Conservation (phyloP, 2,797 vertebrate species). For the Gephyroberyx darwinii region DNA sequence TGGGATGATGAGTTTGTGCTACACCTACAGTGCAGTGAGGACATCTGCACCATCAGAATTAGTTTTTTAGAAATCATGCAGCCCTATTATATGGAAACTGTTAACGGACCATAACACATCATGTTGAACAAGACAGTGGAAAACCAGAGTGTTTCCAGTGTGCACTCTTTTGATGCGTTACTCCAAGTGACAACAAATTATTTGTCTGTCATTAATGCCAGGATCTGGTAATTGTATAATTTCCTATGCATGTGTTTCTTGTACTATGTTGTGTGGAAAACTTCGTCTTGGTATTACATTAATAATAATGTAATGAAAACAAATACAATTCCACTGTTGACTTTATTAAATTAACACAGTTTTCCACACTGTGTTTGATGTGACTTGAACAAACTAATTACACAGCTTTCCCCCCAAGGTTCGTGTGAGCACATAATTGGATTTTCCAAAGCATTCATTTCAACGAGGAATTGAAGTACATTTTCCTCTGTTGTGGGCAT, state of each 20-base stretch:
- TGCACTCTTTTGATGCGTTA: conserved; percentile 35
- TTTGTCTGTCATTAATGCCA: conserved; percentile 33
- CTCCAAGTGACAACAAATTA: conserved; percentile 47
- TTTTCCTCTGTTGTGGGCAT: conserved; percentile 66
- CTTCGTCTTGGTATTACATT: conserved; percentile 42
- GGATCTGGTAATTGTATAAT: conserved; percentile 28
- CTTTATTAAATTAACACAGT: conserved; percentile 65
- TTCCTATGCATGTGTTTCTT: conserved; percentile 43
- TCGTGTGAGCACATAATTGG: conserved; percentile 61
- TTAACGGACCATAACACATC: conserved; percentile 34
- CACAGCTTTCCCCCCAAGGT: conserved; percentile 39
- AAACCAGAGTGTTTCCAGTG: conserved; percentile 49
- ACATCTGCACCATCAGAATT: conserved; percentile 26
- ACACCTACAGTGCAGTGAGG: neutral
- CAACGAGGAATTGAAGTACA: conserved; percentile 45
- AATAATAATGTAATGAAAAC: conserved; percentile 63
- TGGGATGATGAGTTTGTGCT: neutral
- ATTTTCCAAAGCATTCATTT: conserved; percentile 64
- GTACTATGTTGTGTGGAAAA: conserved; percentile 45
- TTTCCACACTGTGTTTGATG: conserved; percentile 66
- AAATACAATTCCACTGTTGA: conserved; percentile 64
- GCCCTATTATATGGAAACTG: conserved; percentile 43
- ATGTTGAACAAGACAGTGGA: conserved; percentile 37
- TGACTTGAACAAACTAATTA: conserved; percentile 63
- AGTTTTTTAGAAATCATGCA: conserved; percentile 28